These are phyloP conservation scores for Sebastes aleutianus DNA, from an alignment of 2,797 vertebrate genomes.

Conservation along the genomic window DNA sequence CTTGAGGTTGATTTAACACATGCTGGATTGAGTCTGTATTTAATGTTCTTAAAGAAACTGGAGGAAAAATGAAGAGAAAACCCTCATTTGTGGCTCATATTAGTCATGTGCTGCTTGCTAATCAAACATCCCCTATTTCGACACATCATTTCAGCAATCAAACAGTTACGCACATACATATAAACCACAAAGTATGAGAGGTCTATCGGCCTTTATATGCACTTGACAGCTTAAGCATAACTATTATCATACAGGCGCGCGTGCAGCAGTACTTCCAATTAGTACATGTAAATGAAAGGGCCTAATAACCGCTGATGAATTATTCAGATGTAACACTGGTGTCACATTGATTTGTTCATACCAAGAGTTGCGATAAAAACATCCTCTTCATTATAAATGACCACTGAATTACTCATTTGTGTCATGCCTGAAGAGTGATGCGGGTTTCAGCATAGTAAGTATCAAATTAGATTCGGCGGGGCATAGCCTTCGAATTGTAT, in stretches of 20 bases:
- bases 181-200: slow-evolving; percentile 30
- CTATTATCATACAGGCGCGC: slow-evolving; percentile 50
- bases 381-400: slow-evolving; percentile 70
- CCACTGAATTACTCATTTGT: slow-evolving; percentile 68
- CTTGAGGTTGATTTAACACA: not conserved
- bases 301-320: slow-evolving; percentile 68
- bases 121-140: slow-evolving; percentile 13
- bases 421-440: slow-evolving; percentile 64
- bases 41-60: not conserved
- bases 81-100: not conserved
- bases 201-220: slow-evolving; percentile 43
- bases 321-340: slow-evolving; percentile 66
- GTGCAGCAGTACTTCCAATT: slow-evolving; percentile 66
- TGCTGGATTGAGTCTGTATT: not conserved
- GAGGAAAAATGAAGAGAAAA: not conserved
- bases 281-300: slow-evolving; percentile 73
- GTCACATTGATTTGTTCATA: slow-evolving; percentile 70
- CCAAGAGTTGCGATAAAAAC: slow-evolving; percentile 66
- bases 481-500: slow-evolving; percentile 56
- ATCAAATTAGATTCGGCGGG: slow-evolving; percentile 55
- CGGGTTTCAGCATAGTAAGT: slow-evolving; percentile 56
- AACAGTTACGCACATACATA: slow-evolving; percentile 19
- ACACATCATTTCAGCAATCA: slow-evolving; percentile 30
- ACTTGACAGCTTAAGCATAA: slow-evolving; percentile 68
- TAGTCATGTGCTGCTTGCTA: not conserved